Percentiles rank a stretch among this genome's conserved stretches.
phyloP scores from a whole-genome alignment of 1,140 invertebrate genomes.

The Drosophila kurseongensis region DNA sequence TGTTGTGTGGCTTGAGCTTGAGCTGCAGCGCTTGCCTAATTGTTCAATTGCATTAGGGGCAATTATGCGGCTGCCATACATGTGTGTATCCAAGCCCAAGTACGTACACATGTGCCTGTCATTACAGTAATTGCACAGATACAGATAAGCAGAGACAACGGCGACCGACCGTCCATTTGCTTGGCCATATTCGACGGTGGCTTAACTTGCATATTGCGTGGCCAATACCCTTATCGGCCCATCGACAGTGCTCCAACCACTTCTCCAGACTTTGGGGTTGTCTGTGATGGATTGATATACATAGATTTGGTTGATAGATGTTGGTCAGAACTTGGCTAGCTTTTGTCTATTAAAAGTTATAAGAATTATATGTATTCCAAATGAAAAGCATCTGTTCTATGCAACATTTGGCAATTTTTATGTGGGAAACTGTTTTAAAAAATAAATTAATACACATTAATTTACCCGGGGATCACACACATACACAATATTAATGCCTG shows the following conservation, averaged over 20 bases:
- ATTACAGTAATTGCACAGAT: constrained; percentile 48
- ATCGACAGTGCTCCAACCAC: background rate
- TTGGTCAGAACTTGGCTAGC: background rate
- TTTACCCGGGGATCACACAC: constrained; percentile 15
- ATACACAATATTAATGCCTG: constrained; percentile 7
- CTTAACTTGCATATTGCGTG: constrained; percentile 32
- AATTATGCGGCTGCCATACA: constrained; percentile 56
- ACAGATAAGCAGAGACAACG: constrained; percentile 22
- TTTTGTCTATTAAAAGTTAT: background rate
- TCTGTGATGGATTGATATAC: background rate
- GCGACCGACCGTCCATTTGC: constrained; percentile 6
- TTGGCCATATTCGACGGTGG: constrained; percentile 10
- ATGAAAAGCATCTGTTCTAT: constrained; percentile 4
- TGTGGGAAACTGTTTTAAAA: constrained; percentile 17
- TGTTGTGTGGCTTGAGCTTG: constrained; percentile 18
- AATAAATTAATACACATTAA: constrained; percentile 29
- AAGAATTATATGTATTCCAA: constrained; percentile 1
- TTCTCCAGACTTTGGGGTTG: background rate
- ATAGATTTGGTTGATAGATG: too few relatives aligned
- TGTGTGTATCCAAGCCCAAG: constrained; percentile 23
- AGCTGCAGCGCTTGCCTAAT: constrained; percentile 49
- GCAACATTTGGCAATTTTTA: background rate
- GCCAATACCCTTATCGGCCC: constrained; percentile 7
- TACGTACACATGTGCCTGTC: constrained; percentile 15
- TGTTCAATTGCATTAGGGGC: constrained; percentile 59